Evolutionary conservation across 2,797 vertebrate species (phyloP), one percentile per base, ranked within the genome.

Genomic region (Sebastes baramenuke): DNA sequence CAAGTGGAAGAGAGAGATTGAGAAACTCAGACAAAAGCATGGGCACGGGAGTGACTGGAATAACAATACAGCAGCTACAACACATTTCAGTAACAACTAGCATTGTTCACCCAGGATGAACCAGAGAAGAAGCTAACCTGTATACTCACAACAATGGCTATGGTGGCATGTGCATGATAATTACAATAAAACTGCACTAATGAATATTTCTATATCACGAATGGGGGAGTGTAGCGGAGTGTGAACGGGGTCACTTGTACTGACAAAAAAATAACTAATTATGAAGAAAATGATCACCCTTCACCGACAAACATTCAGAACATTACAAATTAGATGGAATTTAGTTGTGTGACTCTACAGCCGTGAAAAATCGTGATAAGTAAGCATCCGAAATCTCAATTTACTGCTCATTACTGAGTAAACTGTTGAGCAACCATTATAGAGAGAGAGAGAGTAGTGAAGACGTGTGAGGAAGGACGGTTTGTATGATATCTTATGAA

Each of bases 1-100:
- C 72, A 79, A 90, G 86, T 89, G 83, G 83, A 86, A 83, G 84
- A 77, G 79, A 91, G 85, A 89, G 89, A 90, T 89, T 86, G 84
- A 86, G 88, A 84, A 86, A 83, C 68, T 84, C 65, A 89, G 88
- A 88, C 86, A 86, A 88, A 89, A 85, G 82, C 78, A 72, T 27
- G 59, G 71, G 56, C 75, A n/a, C 65, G 22, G 74, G 82, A 74
- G 55, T 66, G 83, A 77, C 16, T 4, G 61, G 87, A 92, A 91
- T 91, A 91, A 83, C 90, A 92, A 91, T 67, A 34, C 16, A 32
- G 73, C 67, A 75, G 77, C 65, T 36, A 8, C 69, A 55, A 25
- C 18, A 49, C 30, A 34, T 56, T 60, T 42, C 38, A 56, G n/a
- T 12, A 52, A 66, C 70, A 61, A 62, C 42, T 10, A 22, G 8